Evolutionary conservation across 1,140 invertebrate species (phyloP), one percentile per base, ranked within the genome.

Genomic region (Zaprionus africanus): DNA sequence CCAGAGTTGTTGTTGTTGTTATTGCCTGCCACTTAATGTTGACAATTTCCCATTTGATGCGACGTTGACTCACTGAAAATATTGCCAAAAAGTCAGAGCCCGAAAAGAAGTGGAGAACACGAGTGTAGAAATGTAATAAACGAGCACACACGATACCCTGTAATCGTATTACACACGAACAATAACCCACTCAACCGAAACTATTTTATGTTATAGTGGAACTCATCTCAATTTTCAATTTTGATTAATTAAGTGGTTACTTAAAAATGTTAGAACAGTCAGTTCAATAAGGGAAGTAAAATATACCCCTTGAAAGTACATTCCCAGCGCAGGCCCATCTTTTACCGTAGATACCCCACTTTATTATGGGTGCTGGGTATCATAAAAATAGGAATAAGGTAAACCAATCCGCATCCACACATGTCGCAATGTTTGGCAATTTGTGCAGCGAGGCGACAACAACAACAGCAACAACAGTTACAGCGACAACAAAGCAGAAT

Each of bases 31-130:
- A 81, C 85, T 67, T 90, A 90, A 90, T 90, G 85, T 90, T 90
- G 86, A 90, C 85, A 90, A 85, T 90, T 90, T 90, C 82, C 85
- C 82, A 84, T 90, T 90, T 74, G 85, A 79, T 79, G 78, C 31
- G 76, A 72, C 67, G 65, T 75, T 49, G 72, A 60, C 36, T 68
- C 61, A 68, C 62, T 70, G 64, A 72, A 81, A 84, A 90, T 82
- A 79, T 90, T 87, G 80, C 64, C 84, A 70, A 68, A 70, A 68
- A 88, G 68, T 82, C 82, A 81, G 67, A 62, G 60, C 41, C 38
- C 60, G 22, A 38, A 38, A 51, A 67, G 73, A 28, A 61, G 26
- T 11, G 28, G 72, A 51, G 34, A 63, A 53, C 51, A 34, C 15
- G 49, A 19, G 28, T 31, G 43, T 28, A 22, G 24, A 51, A 6